Percentiles rank a stretch among this genome's conserved stretches.
Evolutionary conservation across 2,113 vertebrate species (phyloP).

Genomic region (Catharus bicknelli): DNA sequence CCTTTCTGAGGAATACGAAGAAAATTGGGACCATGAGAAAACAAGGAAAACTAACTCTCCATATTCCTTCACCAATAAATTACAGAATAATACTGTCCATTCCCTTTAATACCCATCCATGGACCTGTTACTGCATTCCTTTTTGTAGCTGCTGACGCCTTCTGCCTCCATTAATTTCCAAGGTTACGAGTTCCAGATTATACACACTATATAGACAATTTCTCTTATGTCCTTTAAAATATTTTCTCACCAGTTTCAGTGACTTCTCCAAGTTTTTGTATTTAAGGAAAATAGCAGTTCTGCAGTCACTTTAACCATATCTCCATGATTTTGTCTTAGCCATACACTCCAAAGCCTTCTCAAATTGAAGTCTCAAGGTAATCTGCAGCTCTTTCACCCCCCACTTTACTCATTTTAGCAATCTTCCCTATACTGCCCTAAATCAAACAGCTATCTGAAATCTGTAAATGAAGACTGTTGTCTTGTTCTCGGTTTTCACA

Average conservation of each 20-base stretch:
- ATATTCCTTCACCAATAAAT: background rate
- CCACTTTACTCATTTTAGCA: background rate
- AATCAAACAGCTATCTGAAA: background rate
- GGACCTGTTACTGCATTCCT: background rate
- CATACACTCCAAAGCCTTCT: background rate
- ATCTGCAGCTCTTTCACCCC: background rate
- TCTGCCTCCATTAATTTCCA: background rate
- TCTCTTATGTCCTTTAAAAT: background rate
- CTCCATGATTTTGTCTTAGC: background rate
- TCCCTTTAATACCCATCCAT: background rate
- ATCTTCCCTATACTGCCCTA: background rate
- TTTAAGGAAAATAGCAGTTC: background rate
- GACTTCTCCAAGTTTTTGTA: background rate
- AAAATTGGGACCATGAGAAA: background rate
- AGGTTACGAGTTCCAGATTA: background rate
- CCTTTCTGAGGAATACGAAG: background rate
- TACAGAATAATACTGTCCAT: background rate
- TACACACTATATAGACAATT: background rate
- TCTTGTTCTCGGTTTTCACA: background rate
- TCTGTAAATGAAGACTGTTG: background rate
- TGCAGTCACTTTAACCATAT: background rate
- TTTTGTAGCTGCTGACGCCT: background rate
- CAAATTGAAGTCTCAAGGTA: background rate
- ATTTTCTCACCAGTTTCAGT: background rate
- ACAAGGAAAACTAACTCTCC: background rate